Evolutionary conservation across 1,140 invertebrate genomes (phyloP).

Genomic region (Drosophila gunungcola): DNA sequence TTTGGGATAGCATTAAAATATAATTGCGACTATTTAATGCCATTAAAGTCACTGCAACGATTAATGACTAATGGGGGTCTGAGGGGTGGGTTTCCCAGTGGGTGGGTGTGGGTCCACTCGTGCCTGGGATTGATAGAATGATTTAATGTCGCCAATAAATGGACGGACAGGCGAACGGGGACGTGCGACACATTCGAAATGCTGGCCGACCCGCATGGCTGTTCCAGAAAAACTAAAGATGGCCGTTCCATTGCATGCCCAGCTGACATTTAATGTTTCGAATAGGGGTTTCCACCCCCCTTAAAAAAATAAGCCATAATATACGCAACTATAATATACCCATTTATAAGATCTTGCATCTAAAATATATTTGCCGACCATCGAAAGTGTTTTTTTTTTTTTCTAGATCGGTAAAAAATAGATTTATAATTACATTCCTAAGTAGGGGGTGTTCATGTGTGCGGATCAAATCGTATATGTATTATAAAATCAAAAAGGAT

Average conservation of each 20-base stretch:
- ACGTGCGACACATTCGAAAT: constrained; percentile 78
- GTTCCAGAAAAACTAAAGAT: constrained; percentile 57
- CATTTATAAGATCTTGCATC: too few relatives aligned
- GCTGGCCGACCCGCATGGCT: constrained; percentile 53
- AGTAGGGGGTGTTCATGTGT: too few relatives aligned
- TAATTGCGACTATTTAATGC: constrained; percentile 83
- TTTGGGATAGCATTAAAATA: constrained; percentile 69
- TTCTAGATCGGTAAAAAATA: too few relatives aligned
- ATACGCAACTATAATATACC: not conserved
- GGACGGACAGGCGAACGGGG: constrained; percentile 50
- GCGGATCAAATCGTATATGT: too few relatives aligned
- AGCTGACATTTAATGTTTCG: constrained; percentile 81
- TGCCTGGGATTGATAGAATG: constrained; percentile 81
- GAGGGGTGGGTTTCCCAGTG: constrained; percentile 14
- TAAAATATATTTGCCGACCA: too few relatives aligned
- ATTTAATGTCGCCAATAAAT: constrained; percentile 83
- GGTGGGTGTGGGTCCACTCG: constrained; percentile 38
- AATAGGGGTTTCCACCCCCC: constrained; percentile 71
- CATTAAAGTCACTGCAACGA: constrained; percentile 80
- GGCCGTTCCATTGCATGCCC: constrained; percentile 75
- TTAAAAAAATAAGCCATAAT: too few relatives aligned
- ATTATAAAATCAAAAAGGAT: too few relatives aligned
- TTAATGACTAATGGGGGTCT: constrained; percentile 76
- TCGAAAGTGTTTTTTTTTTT: too few relatives aligned
- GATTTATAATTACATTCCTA: too few relatives aligned